Percentiles rank a stretch among this genome's conserved stretches.
Conservation (phyloP, 2,797 vertebrate species). For the Myotis pilosus region DNA sequence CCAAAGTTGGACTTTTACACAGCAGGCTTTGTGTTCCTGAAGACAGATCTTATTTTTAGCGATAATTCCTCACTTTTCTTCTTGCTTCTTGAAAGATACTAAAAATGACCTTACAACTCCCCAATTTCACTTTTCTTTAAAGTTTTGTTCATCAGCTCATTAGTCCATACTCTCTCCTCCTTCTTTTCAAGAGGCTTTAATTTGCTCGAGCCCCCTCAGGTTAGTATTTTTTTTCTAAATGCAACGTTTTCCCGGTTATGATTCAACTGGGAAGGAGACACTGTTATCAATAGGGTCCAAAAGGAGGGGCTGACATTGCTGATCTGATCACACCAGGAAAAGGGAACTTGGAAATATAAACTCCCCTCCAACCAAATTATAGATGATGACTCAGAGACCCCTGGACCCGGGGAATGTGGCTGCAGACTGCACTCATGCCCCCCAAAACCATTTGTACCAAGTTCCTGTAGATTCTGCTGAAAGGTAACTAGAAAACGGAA, state of each 20-base stretch:
- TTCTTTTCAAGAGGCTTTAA: slow-evolving; percentile 48
- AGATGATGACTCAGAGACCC: not conserved
- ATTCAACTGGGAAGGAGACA: slow-evolving; percentile 11
- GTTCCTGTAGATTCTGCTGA: slow-evolving; percentile 26
- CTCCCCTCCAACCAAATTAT: not conserved
- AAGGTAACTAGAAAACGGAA: slow-evolving; percentile 54
- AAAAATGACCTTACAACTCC: slow-evolving; percentile 52
- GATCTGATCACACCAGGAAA: not conserved
- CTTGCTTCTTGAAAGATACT: slow-evolving; percentile 39
- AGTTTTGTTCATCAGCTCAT: not conserved
- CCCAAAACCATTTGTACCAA: not conserved
- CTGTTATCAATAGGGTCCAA: not conserved
- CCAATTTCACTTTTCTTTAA: slow-evolving; percentile 21
- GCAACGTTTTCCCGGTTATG: slow-evolving; percentile 16
- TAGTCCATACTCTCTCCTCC: not conserved
- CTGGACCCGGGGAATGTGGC: not conserved
- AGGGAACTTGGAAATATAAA: not conserved
- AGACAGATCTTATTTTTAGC: slow-evolving; percentile 75
- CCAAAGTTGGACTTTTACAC: slow-evolving; percentile 73
- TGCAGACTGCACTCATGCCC: not conserved
- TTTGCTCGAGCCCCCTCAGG: slow-evolving; percentile 27
- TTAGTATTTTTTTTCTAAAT: slow-evolving; percentile 39
- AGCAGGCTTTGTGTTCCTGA: slow-evolving; percentile 72
- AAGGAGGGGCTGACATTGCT: not conserved
- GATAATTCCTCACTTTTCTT: slow-evolving; percentile 58